These are phyloP conservation scores for Apotomis betuletana DNA, from an alignment of 2,888 invertebrate species.

Conservation along the genomic window DNA sequence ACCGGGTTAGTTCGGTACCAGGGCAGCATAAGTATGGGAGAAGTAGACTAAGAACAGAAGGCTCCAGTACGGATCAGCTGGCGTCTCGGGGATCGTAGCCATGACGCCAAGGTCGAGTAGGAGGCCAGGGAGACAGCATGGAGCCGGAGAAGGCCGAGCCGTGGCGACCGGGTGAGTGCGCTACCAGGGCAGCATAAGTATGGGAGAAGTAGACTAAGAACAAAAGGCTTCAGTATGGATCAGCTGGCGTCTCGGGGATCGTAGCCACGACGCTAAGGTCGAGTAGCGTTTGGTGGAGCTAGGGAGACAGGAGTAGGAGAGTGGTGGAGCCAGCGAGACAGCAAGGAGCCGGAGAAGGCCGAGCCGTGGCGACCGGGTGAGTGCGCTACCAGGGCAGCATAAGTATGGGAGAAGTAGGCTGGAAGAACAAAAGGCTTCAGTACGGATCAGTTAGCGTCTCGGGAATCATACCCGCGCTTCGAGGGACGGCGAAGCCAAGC, in stretches of 20 bases:
- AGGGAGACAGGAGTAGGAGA: no score
- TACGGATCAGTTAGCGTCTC: no score
- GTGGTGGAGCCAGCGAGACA: conserved; percentile 43
- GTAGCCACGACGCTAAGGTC: conserved; percentile 42
- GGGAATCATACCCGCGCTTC: conserved; percentile 36
- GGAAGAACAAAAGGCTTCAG: no score
- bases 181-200: no score
- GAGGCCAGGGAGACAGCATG: conserved; percentile 48
- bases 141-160: conserved; percentile 60
- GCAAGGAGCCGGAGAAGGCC: conserved; percentile 59
- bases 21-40: neutral
- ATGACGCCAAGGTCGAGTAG: conserved; percentile 44
- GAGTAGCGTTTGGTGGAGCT: conserved; percentile 50
- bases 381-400: conserved; percentile 40
- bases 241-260: neutral
- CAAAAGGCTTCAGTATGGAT: no score
- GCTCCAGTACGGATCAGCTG: no score
- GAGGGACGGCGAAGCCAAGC: conserved; percentile 44
- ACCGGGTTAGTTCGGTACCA: conserved; percentile 43
- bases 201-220: neutral
- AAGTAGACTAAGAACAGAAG: no score
- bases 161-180: conserved; percentile 64
- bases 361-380: conserved; percentile 52
- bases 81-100: conserved; percentile 21
- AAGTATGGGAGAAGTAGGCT: neutral